phyloP scores from a whole-genome alignment of 2,113 vertebrate genomes.

The human region DNA sequence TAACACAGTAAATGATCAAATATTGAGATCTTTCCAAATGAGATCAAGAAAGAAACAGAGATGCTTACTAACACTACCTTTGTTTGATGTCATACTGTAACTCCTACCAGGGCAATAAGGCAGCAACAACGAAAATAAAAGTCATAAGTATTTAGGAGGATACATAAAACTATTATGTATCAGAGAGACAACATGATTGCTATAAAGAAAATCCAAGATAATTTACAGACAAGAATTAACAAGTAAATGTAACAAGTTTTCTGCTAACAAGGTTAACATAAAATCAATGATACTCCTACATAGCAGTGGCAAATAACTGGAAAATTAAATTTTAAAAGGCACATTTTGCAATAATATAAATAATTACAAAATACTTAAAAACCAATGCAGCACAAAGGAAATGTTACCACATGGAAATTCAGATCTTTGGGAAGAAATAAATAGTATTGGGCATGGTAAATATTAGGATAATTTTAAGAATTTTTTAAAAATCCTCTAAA shows the following conservation, averaged over 20 bases:
- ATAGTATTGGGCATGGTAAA: background rate
- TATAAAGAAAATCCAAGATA: background rate
- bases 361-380: background rate
- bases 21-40: background rate
- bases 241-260: background rate
- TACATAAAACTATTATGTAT: background rate
- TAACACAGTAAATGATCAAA: background rate
- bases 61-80: background rate
- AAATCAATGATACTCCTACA: background rate
- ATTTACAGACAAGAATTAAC: background rate
- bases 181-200: background rate
- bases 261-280: background rate
- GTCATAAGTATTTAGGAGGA: background rate
- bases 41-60: background rate
- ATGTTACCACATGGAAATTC: background rate
- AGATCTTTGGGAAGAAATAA: background rate
- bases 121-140: background rate
- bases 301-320: background rate
- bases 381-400: background rate
- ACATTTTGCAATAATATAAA: background rate
- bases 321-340: background rate
- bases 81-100: background rate
- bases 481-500: background rate
- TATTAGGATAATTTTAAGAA: background rate
- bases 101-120: background rate